Percentiles rank a stretch among this genome's conserved stretches.
phyloP scores from a whole-genome alignment of 2,113 vertebrate species.

The Catharus minimus region DNA sequence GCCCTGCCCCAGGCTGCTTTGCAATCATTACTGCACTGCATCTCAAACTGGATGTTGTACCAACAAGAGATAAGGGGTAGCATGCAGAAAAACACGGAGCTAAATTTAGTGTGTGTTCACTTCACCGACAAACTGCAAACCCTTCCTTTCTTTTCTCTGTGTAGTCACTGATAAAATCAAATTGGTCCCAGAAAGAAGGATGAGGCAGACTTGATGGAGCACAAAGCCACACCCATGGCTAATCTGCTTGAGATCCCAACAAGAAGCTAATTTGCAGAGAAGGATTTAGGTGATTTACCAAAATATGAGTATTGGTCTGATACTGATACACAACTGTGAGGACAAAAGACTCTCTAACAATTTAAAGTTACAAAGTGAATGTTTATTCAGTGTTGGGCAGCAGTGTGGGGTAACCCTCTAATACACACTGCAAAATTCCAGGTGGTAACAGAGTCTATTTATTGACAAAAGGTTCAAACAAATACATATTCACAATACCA shows the following conservation, averaged over 20 bases:
- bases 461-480: too few species aligned
- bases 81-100: background rate
- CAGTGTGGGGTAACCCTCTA: too few species aligned
- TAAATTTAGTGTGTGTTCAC: background rate
- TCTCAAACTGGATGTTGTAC: background rate
- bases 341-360: too few species aligned
- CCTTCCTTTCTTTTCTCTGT: background rate
- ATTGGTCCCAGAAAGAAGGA: background rate
- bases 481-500: too few species aligned
- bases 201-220: background rate
- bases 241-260: background rate
- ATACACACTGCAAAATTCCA: too few species aligned
- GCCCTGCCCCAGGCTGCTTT: background rate
- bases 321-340: too few species aligned
- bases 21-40: background rate
- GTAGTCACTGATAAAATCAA: background rate
- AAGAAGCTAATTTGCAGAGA: background rate
- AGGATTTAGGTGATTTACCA: background rate
- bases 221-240: background rate
- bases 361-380: too few species aligned
- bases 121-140: background rate
- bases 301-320: too few species aligned
- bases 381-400: too few species aligned
- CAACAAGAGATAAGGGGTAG: background rate
- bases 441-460: too few species aligned